Percentiles rank a stretch among this genome's conserved stretches.
phyloP scores from a whole-genome alignment of 2,888 invertebrate species.

The Aelia acuminata region DNA sequence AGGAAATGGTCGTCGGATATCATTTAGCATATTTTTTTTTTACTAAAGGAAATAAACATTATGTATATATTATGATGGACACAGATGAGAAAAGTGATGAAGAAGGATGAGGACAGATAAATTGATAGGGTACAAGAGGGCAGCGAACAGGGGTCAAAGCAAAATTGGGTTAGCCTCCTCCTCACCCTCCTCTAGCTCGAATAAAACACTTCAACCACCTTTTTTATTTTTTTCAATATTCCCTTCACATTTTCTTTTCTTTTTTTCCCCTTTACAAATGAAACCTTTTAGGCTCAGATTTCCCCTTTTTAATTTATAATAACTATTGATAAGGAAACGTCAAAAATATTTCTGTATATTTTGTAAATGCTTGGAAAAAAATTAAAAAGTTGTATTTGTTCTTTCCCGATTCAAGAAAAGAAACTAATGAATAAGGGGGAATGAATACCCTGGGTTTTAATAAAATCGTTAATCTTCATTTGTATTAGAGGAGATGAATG shows the following conservation, averaged over 20 bases:
- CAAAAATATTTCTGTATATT: neutral
- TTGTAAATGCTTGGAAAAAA: neutral
- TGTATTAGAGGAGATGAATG: no score
- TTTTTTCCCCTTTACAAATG: neutral
- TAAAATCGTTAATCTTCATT: no score
- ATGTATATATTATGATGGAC: neutral
- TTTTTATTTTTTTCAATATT: neutral
- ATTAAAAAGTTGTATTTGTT: no score
- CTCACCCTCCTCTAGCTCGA: neutral
- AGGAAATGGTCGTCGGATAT: no score
- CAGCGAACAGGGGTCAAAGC: neutral
- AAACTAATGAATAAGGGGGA: no score
- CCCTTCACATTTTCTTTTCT: neutral
- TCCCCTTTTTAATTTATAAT: neutral
- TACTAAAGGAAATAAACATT: neutral
- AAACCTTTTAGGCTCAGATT: neutral
- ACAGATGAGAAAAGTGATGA: neutral
- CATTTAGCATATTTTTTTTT: no score
- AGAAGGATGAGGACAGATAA: neutral
- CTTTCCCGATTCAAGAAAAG: no score
- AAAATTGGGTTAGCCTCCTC: neutral
- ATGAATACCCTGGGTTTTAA: no score
- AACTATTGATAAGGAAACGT: neutral
- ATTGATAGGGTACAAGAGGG: neutral
- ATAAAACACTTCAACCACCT: neutral